Conservation (phyloP, 2,113 vertebrate genomes). For the Podarcis raffonei region DNA sequence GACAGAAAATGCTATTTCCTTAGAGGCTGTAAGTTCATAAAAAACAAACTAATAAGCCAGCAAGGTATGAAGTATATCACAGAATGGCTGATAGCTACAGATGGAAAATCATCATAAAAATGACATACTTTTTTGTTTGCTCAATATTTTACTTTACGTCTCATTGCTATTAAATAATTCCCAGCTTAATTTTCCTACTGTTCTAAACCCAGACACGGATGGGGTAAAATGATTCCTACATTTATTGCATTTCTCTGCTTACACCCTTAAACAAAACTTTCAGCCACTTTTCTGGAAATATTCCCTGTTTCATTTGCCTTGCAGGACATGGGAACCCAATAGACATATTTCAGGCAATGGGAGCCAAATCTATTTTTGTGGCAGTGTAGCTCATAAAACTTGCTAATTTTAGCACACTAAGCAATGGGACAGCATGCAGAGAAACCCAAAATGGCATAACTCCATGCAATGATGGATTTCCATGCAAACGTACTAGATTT, state of each 20-base stretch:
- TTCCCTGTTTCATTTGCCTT: conserved; percentile 27
- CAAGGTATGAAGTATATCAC: conserved; percentile 38
- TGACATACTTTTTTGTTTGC: conserved; percentile 52
- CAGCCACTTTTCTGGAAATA: neutral
- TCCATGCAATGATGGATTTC: neutral
- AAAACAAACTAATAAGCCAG: conserved; percentile 59
- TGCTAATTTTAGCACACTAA: conserved; percentile 20
- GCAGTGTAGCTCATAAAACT: neutral
- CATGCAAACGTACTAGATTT: neutral
- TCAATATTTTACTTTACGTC: conserved; percentile 61
- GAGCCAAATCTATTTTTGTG: conserved; percentile 17
- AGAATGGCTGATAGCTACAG: conserved; percentile 18
- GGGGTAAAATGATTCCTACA: conserved; percentile 28
- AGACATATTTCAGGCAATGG: conserved; percentile 23
- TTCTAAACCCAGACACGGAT: conserved; percentile 47
- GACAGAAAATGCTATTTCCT: neutral
- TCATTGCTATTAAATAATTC: conserved; percentile 70
- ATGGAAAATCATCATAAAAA: conserved; percentile 62
- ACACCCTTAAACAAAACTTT: conserved; percentile 27
- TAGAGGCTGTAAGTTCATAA: conserved; percentile 37
- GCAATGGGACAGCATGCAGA: neutral
- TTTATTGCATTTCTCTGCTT: conserved; percentile 34
- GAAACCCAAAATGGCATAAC: neutral
- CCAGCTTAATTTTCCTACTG: conserved; percentile 62
- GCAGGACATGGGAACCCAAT: neutral